phyloP scores from a whole-genome alignment of 2,113 vertebrate species.

The Leptobrachium leishanense region DNA sequence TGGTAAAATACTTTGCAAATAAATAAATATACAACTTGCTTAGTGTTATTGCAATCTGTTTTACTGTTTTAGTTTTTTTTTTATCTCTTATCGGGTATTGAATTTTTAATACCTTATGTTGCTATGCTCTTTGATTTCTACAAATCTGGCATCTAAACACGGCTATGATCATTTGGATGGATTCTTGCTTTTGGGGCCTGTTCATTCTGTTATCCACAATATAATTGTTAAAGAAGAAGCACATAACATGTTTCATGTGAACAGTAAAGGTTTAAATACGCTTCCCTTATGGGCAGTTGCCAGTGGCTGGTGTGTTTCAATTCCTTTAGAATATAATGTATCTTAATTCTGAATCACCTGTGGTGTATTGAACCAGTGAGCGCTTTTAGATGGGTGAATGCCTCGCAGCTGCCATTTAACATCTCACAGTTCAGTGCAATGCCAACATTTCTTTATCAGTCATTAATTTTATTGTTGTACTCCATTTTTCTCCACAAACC shows the following conservation, averaged over 20 bases:
- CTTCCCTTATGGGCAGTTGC: neutral
- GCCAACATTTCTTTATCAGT: neutral
- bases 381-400: conserved; percentile 34
- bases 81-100: too few species aligned
- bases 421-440: conserved; percentile 37
- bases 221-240: neutral
- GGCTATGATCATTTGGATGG: too few species aligned
- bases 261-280: neutral
- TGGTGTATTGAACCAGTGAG: conserved; percentile 27
- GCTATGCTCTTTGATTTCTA: too few species aligned
- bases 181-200: too few species aligned
- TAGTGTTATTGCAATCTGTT: too few species aligned
- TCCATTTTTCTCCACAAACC: neutral
- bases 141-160: too few species aligned
- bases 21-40: too few species aligned
- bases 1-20: too few species aligned
- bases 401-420: conserved; percentile 22
- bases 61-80: too few species aligned
- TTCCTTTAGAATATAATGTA: conserved; percentile 23
- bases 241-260: neutral
- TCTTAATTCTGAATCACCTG: conserved; percentile 42
- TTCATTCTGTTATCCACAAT: too few species aligned
- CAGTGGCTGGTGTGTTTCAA: neutral
- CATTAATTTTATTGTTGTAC: too few species aligned
- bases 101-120: too few species aligned